Conservation (phyloP, 2,888 invertebrate genomes). For the Caenorhabditis panamensis region DNA sequence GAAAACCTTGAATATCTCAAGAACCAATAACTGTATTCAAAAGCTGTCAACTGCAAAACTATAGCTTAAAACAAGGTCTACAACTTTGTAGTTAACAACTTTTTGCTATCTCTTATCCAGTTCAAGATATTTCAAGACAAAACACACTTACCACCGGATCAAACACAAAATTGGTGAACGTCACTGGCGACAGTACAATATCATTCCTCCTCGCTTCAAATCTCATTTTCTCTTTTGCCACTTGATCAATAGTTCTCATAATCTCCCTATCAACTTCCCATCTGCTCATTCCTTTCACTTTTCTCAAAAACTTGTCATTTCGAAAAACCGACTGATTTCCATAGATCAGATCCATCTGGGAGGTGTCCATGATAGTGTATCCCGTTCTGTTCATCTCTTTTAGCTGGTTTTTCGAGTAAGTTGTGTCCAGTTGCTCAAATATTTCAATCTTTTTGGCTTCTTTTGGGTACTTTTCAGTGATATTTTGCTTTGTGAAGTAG, state of each 20-base stretch:
- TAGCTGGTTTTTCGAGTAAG: slow-evolving; percentile 68
- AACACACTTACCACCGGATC: slow-evolving; percentile 26
- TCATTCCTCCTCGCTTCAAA: slow-evolving; percentile 59
- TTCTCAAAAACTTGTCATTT: slow-evolving; percentile 55
- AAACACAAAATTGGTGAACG: slow-evolving; percentile 30
- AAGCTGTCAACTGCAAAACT: background rate
- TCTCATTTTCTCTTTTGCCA: slow-evolving; percentile 57
- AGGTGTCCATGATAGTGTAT: slow-evolving; percentile 69
- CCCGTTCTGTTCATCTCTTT: slow-evolving; percentile 73
- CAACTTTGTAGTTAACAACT: background rate
- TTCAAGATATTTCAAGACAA: background rate
- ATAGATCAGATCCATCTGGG: slow-evolving; percentile 73
- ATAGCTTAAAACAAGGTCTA: background rate
- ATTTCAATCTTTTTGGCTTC: slow-evolving; percentile 72
- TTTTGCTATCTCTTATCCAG: background rate
- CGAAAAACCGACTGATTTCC: slow-evolving; percentile 69
- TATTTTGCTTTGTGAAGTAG: slow-evolving; percentile 76
- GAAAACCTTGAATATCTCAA: too few relatives aligned
- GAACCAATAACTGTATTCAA: too few relatives aligned
- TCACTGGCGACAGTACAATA: slow-evolving; percentile 61
- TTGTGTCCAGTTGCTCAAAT: slow-evolving; percentile 69
- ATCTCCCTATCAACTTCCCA: slow-evolving; percentile 36
- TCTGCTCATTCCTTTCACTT: slow-evolving; percentile 37
- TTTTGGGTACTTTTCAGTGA: slow-evolving; percentile 57
- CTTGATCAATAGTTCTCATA: slow-evolving; percentile 45